Evolutionary conservation across 2,797 vertebrate genomes (phyloP).

Genomic region (Cossypha dichroa): DNA sequence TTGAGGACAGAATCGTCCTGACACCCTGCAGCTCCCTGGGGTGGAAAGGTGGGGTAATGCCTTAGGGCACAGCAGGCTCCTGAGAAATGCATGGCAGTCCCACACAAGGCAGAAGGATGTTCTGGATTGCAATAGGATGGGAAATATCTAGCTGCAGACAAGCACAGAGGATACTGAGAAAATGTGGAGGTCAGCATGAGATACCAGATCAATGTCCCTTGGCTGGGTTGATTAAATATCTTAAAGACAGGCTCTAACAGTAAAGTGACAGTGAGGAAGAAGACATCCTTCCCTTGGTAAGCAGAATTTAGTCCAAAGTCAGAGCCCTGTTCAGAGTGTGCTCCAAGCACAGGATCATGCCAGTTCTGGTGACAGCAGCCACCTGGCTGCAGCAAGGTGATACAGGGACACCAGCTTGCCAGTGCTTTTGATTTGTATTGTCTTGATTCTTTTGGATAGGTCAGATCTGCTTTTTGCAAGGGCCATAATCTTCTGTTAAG

Average conservation of each 20-base stretch:
- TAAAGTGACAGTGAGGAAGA: background rate
- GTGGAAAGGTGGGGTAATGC: background rate
- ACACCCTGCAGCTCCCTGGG: too few species aligned
- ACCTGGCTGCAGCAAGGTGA: background rate
- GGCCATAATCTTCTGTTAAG: background rate
- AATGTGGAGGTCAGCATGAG: background rate
- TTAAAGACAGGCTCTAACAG: background rate
- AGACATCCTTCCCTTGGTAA: background rate
- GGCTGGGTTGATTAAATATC: background rate
- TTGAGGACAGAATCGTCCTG: background rate
- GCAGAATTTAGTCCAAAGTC: background rate
- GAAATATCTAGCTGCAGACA: accelerated
- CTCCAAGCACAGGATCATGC: background rate
- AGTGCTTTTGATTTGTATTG: background rate
- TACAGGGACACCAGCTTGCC: background rate
- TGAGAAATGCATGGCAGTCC: accelerated
- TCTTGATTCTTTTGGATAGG: background rate
- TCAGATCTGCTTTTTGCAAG: background rate
- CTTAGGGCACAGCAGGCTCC: background rate
- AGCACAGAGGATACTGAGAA: background rate
- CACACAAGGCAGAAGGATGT: background rate
- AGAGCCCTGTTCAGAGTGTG: accelerated
- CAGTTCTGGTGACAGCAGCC: background rate
- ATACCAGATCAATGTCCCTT: background rate
- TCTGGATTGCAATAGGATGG: background rate